Conservation (phyloP, 1,140 invertebrate genomes). For the Caerostris extrusa region DNA sequence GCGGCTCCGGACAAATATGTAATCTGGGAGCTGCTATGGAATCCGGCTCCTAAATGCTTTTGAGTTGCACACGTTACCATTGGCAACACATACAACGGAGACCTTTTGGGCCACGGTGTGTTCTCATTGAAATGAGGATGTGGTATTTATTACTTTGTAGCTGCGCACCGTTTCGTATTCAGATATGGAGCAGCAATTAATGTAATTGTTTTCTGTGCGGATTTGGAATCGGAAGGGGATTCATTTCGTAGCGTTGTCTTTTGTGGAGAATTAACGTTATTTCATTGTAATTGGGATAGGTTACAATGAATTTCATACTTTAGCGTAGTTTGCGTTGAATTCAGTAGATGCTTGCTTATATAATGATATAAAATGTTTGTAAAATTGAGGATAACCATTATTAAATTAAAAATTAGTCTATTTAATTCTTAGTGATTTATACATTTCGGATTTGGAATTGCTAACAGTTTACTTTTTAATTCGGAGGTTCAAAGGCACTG, state of each 20-base stretch:
- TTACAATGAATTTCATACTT: too few species aligned
- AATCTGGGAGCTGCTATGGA: not conserved
- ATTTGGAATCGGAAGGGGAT: not conserved
- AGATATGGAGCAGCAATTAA: constrained; percentile 34
- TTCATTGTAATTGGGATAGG: not conserved
- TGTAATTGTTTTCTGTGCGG: constrained; percentile 43
- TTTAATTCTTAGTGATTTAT: too few species aligned
- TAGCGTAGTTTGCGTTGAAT: too few species aligned
- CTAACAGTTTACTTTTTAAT: too few species aligned
- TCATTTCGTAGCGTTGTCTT: not conserved
- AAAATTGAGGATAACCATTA: too few species aligned
- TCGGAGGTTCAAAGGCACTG: too few species aligned
- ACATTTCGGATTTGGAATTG: too few species aligned
- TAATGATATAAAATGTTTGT: too few species aligned
- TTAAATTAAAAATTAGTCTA: too few species aligned
- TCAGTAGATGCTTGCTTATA: too few species aligned
- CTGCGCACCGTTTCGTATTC: constrained; percentile 9
- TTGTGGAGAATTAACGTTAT: not conserved
- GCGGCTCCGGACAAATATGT: constrained; percentile 5
- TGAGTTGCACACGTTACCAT: constrained; percentile 16
- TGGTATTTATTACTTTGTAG: not conserved
- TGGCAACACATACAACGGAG: not conserved
- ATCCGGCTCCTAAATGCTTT: constrained; percentile 3
- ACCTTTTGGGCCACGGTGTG: not conserved
- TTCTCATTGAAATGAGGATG: constrained; percentile 41